Evolutionary conservation across 1,140 invertebrate genomes (phyloP), one percentile per base, ranked within the genome.

Genomic region (Drosophila tropicalis): DNA sequence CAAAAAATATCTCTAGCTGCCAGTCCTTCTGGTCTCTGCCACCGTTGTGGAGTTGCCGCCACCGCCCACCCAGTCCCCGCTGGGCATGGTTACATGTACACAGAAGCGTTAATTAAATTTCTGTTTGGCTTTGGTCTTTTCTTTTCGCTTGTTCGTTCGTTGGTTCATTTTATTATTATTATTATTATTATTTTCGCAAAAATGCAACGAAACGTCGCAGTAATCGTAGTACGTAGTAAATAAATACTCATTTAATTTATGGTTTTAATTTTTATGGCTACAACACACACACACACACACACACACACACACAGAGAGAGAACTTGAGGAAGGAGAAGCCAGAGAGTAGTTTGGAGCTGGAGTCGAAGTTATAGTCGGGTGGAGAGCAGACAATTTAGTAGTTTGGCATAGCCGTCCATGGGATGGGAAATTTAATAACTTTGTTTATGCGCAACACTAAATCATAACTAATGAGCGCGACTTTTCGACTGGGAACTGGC

Each of bases 181-280:
- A 32, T 55, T 56, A 34, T 36, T 58, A 17, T 36, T 58, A 36
- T 58, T 58, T 58, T 58, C 71, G 44, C 44, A 74, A 76, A 78
- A 78, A 66, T 78, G 76, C 76, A 78, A 61, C 72, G 32, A 78
- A 66, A 58, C 72, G 75, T 62, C 57, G 62, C 72, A 75, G 63
- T 78, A 51, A 19, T 51, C 44, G 44, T 51, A 51, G 44, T 51
- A 51, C 73, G 73, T 63, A 76, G 74, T 79, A 87, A 87, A 87
- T 87, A 87, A 87, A 87, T 87, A 87, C 86, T 87, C 85, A 87
- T 87, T 87, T 87, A 87, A 87, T 87, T 87, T 87, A 87, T 87
- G 84, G 84, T 87, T 87, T 87, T 87, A 87, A 87, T 87, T 87
- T 87, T 87, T 87, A 87, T 87, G 83, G 82, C 83, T 84, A 89